Conservation (phyloP, 2,888 invertebrate genomes). For the Cosmopolites sordidus region DNA sequence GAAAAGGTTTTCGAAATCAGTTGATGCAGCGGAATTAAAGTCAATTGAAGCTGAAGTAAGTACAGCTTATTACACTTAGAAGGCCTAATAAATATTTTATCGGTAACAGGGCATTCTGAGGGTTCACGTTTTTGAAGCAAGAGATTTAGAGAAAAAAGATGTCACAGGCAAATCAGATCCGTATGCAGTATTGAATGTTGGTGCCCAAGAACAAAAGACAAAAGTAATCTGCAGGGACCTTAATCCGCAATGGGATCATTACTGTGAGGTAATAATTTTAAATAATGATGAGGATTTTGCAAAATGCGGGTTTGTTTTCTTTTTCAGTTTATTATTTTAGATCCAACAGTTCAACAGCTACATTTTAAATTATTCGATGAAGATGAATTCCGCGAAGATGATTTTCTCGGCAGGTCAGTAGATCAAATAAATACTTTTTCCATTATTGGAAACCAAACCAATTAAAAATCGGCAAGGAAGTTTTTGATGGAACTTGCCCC, state of each 20-base stretch:
- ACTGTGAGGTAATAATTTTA: conserved; percentile 86
- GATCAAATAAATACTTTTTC: too few species aligned
- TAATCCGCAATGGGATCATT: conserved; percentile 93
- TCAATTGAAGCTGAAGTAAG: conserved; percentile 86
- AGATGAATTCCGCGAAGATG: conserved; percentile 38
- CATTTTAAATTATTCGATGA: conserved; percentile 39
- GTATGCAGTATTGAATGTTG: conserved; percentile 83
- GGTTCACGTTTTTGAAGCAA: conserved; percentile 88
- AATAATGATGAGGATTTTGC: not conserved
- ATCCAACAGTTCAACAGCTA: conserved; percentile 38
- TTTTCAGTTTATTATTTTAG: conserved; percentile 40
- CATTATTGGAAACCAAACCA: too few species aligned
- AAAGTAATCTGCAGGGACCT: conserved; percentile 87
- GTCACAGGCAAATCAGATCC: conserved; percentile 94
- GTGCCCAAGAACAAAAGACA: conserved; percentile 87
- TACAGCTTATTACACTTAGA: not conserved
- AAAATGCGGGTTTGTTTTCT: not conserved
- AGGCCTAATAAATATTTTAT: not conserved
- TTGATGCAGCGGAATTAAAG: conserved; percentile 73
- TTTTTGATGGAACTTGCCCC: too few species aligned
- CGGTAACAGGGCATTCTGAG: conserved; percentile 76
- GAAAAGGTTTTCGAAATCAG: conserved; percentile 76
- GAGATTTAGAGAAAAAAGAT: conserved; percentile 91
- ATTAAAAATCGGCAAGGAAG: too few species aligned
- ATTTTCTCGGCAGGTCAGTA: conserved; percentile 38